Conservation (phyloP, 2,797 vertebrate genomes). For the Melanotaenia parkinsoni region DNA sequence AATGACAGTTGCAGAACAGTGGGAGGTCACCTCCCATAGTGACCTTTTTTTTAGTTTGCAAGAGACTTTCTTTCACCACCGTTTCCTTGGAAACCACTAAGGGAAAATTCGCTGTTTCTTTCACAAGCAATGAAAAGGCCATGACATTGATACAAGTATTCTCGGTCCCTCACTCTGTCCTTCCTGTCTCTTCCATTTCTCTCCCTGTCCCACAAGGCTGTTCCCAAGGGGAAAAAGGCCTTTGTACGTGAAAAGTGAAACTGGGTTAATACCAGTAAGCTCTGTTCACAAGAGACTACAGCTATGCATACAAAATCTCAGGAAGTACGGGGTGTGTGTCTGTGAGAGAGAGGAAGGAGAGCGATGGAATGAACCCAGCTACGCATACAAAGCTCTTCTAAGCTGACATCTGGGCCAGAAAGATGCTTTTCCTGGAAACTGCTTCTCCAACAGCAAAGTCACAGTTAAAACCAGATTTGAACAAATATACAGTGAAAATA, state of each 20-base stretch:
- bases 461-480: slow-evolving; percentile 60
- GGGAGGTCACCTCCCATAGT: slow-evolving; percentile 56
- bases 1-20: slow-evolving; percentile 30
- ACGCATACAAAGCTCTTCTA: slow-evolving; percentile 77
- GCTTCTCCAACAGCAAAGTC: slow-evolving; percentile 65
- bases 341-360: slow-evolving; percentile 29
- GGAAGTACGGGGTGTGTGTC: slow-evolving; percentile 58
- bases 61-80: slow-evolving; percentile 46
- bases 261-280: slow-evolving; percentile 85
- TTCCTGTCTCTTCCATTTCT: slow-evolving; percentile 54
- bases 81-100: slow-evolving; percentile 73
- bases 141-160: slow-evolving; percentile 68
- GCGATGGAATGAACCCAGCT: slow-evolving; percentile 65
- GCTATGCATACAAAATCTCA: slow-evolving; percentile 80
- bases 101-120: slow-evolving; percentile 53
- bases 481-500: slow-evolving; percentile 59
- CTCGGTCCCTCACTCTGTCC: slow-evolving; percentile 53
- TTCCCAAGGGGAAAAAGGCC: slow-evolving; percentile 70
- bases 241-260: slow-evolving; percentile 76
- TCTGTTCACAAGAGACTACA: slow-evolving; percentile 77
- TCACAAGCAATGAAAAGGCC: slow-evolving; percentile 53
- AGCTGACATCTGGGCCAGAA: slow-evolving; percentile 79
- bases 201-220: slow-evolving; percentile 56
- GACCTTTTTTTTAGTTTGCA: slow-evolving; percentile 53
- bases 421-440: slow-evolving; percentile 76